These are phyloP conservation scores for Drosophila atripex DNA, from an alignment of 2,888 invertebrate species.

Conservation along the genomic window DNA sequence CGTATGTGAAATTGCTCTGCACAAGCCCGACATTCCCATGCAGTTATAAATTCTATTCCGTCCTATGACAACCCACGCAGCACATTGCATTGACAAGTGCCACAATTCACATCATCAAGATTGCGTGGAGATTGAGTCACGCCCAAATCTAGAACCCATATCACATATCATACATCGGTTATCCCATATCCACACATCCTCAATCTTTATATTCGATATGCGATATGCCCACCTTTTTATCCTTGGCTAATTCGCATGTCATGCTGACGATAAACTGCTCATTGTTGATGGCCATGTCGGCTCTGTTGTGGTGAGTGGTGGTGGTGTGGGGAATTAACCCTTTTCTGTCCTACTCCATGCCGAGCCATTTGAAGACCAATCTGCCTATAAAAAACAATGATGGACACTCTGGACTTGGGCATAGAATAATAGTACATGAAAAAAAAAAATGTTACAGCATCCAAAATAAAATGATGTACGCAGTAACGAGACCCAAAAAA, in stretches of 20 bases:
- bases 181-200: slow-evolving; percentile 19
- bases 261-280: slow-evolving; percentile 50
- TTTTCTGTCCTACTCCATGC: slow-evolving; percentile 18
- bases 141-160: slow-evolving; percentile 19
- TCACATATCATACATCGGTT: slow-evolving; percentile 18
- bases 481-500: slow-evolving; percentile 65
- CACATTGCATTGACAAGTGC: slow-evolving; percentile 65
- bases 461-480: slow-evolving; percentile 75
- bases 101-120: slow-evolving; percentile 71
- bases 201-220: slow-evolving; percentile 22
- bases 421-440: slow-evolving; percentile 75
- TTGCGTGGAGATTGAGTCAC: slow-evolving; percentile 47
- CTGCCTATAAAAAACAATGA: slow-evolving; percentile 74
- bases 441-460: slow-evolving; percentile 70
- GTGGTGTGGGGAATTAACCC: slow-evolving; percentile 41
- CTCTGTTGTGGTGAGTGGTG: slow-evolving; percentile 3
- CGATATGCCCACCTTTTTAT: slow-evolving; percentile 63
- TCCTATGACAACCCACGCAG: slow-evolving; percentile 26
- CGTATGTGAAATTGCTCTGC: slow-evolving; percentile 54
- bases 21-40: slow-evolving; percentile 50
- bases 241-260: slow-evolving; percentile 57
- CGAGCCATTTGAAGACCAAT: slow-evolving; percentile 46
- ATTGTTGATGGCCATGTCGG: slow-evolving; percentile 11
- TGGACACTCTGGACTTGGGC: slow-evolving; percentile 66
- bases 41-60: slow-evolving; percentile 63